A percentile compares a stretch with the other conserved stretches of the same genome.
phyloP scores from a whole-genome alignment of 2,888 invertebrate genomes.

The Cosmia pyralina region DNA sequence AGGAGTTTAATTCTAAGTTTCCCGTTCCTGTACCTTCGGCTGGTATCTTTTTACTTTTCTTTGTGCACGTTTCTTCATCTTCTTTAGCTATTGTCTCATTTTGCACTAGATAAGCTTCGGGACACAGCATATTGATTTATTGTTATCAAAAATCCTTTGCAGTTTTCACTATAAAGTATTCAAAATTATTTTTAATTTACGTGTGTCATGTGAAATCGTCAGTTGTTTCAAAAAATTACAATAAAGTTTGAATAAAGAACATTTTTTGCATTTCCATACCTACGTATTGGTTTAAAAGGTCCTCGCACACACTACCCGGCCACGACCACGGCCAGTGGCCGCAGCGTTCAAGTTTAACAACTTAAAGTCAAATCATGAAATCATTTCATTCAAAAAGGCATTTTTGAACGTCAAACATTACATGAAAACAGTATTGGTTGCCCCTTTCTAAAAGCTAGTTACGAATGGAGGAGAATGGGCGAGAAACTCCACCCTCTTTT shows the following conservation, averaged over 20 bases:
- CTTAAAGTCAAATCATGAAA: too few relatives aligned
- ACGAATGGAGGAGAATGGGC: too few relatives aligned
- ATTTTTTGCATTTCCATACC: conserved; percentile 8
- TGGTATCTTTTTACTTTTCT: conserved; percentile 76
- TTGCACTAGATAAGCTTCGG: conserved; percentile 80
- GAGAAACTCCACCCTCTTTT: too few relatives aligned
- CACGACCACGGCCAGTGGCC: too few relatives aligned
- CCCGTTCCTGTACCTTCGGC: conserved; percentile 73
- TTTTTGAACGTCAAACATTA: too few relatives aligned
- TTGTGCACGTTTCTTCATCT: conserved; percentile 72
- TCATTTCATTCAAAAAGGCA: too few relatives aligned
- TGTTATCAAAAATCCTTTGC: conserved; percentile 70
- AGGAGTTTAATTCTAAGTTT: conserved; percentile 80
- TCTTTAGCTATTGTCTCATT: conserved; percentile 76
- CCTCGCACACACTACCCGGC: neutral
- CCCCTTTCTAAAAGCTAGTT: too few relatives aligned
- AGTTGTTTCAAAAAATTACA: conserved; percentile 58
- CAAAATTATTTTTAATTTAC: conserved; percentile 75
- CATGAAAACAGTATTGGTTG: too few relatives aligned
- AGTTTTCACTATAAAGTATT: conserved; percentile 67
- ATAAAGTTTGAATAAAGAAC: conserved; percentile 58
- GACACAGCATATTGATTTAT: conserved; percentile 80
- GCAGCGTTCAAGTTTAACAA: neutral
- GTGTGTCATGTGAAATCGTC: conserved; percentile 53
- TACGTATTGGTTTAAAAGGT: neutral